Evolutionary conservation across 2,888 invertebrate species (phyloP).

Genomic region (Acleris sparsana): DNA sequence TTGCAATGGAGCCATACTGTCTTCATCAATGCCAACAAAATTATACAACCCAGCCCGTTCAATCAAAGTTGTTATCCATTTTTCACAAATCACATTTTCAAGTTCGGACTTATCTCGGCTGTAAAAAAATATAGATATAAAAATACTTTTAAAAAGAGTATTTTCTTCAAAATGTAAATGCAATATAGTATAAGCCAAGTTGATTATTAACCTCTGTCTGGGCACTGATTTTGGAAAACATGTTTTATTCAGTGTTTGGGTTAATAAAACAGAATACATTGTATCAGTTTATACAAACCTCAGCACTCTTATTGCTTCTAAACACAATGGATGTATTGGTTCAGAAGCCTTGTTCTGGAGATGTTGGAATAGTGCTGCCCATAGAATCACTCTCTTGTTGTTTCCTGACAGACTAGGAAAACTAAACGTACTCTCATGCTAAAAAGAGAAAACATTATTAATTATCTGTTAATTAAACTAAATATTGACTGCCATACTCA

Average conservation of each 20-base stretch:
- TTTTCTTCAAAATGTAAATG: neutral
- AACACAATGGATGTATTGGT: constrained; percentile 78
- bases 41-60: constrained; percentile 85
- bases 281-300: constrained; percentile 75
- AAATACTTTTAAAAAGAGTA: neutral
- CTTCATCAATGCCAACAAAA: constrained; percentile 65
- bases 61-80: constrained; percentile 87
- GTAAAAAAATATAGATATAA: constrained; percentile 47
- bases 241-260: too few relatives aligned
- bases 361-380: constrained; percentile 84
- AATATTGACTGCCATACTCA: too few relatives aligned
- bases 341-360: constrained; percentile 76
- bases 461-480: constrained; percentile 29
- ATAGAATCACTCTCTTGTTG: constrained; percentile 81
- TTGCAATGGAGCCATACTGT: constrained; percentile 58
- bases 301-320: constrained; percentile 85
- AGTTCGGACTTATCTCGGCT: constrained; percentile 91
- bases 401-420: constrained; percentile 85
- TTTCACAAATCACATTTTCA: constrained; percentile 86
- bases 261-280: too few relatives aligned
- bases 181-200: neutral
- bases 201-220: too few relatives aligned
- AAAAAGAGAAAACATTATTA: constrained; percentile 46
- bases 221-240: too few relatives aligned
- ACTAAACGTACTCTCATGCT: constrained; percentile 80